phyloP scores from a whole-genome alignment of 2,888 invertebrate species.

The Zygaena filipendulae region DNA sequence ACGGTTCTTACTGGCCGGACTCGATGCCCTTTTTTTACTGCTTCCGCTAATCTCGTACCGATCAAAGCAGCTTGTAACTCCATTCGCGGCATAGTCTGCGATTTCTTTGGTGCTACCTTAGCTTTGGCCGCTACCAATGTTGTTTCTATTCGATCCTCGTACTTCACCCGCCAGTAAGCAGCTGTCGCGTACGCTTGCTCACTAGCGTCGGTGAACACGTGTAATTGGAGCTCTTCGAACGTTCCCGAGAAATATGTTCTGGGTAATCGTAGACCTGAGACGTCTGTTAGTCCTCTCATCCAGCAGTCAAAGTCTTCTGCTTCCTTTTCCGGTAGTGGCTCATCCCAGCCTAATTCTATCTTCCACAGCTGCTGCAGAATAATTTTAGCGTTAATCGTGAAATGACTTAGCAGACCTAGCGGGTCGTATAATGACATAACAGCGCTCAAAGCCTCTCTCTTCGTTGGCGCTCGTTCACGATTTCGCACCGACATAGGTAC shows the following conservation, averaged over 20 bases:
- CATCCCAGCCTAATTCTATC: constrained; percentile 6
- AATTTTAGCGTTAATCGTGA: constrained; percentile 2
- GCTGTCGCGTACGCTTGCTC: constrained; percentile 13
- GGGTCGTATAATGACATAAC: constrained; percentile 12
- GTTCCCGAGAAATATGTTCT: constrained; percentile 16
- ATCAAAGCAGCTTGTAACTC: constrained; percentile 14
- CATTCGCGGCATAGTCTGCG: constrained; percentile 11
- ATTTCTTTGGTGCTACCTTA: constrained; percentile 11
- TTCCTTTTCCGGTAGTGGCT: constrained; percentile 11
- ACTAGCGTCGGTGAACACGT: constrained; percentile 5
- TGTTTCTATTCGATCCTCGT: constrained; percentile 8
- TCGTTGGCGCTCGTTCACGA: neutral
- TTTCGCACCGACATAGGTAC: neutral
- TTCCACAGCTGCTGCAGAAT: constrained; percentile 7
- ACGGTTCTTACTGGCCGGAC: constrained; percentile 1
- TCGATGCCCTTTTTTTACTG: constrained; percentile 9
- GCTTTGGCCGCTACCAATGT: constrained; percentile 14
- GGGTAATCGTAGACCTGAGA: constrained; percentile 16
- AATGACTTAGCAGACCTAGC: constrained; percentile 5
- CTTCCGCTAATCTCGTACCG: constrained; percentile 2
- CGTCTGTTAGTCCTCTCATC: neutral
- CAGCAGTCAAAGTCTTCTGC: constrained; percentile 1
- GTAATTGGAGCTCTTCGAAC: constrained; percentile 17
- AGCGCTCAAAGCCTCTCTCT: no score
- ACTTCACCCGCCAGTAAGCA: constrained; percentile 14